Percentiles rank a stretch among this genome's conserved stretches.
Conservation (phyloP, 1,140 invertebrate genomes). For the Pinna nobilis region DNA sequence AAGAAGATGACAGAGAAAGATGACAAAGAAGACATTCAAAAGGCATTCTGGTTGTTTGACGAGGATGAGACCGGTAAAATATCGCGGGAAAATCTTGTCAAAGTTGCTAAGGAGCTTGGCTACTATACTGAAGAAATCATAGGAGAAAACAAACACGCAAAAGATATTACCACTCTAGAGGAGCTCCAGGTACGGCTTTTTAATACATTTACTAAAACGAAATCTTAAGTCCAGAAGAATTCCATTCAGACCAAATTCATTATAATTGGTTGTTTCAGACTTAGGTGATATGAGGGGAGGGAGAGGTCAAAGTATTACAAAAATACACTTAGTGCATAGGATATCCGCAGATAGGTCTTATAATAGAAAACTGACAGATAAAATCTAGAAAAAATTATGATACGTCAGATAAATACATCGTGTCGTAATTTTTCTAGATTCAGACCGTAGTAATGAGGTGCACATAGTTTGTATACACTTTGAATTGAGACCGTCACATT, state of each 20-base stretch:
- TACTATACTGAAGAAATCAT: constrained; percentile 24
- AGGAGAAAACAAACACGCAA: constrained; percentile 4
- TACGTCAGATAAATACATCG: no score
- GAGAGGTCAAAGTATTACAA: no score
- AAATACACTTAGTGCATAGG: no score
- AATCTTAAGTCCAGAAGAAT: background rate
- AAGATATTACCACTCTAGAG: constrained; percentile 15
- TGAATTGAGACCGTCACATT: no score
- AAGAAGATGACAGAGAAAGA: constrained; percentile 33
- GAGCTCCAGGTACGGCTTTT: constrained; percentile 20
- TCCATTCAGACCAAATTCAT: background rate
- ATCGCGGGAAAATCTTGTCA: constrained; percentile 10
- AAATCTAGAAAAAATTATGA: no score
- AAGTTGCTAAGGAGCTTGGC: constrained; percentile 21
- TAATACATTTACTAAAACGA: background rate
- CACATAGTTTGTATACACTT: no score
- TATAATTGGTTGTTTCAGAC: no score
- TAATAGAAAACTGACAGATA: no score
- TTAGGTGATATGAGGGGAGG: no score
- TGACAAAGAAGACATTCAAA: constrained; percentile 27
- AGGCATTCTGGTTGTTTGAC: constrained; percentile 33
- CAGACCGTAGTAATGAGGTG: no score
- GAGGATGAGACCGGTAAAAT: constrained; percentile 17
- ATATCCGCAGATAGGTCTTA: no score
- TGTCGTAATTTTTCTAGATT: no score